Conservation (phyloP, 2,888 invertebrate species). For the Drosophila koepferae region DNA sequence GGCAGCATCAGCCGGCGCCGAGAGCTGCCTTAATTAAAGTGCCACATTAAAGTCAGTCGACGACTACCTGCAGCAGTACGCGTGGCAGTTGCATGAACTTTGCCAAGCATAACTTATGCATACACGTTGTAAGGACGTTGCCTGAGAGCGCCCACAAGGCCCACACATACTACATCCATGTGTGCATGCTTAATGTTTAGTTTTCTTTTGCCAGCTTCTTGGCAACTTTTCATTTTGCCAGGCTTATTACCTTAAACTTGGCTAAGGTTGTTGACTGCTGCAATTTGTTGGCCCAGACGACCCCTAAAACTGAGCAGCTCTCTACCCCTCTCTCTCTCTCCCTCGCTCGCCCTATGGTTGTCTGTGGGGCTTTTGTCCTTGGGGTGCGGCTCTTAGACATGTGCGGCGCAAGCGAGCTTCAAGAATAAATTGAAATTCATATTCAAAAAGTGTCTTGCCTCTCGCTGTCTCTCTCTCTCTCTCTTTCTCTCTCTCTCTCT, state of each 20-base stretch:
- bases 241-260: slow-evolving; percentile 78
- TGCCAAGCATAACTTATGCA: slow-evolving; percentile 71
- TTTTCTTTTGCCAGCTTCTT: slow-evolving; percentile 52
- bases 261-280: slow-evolving; percentile 76
- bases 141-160: not conserved
- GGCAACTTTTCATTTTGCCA: slow-evolving; percentile 47
- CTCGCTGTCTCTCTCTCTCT: not conserved
- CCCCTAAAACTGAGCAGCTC: slow-evolving; percentile 41
- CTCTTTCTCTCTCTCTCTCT: slow-evolving; percentile 1
- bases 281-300: slow-evolving; percentile 66
- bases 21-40: slow-evolving; percentile 72
- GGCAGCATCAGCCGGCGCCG: slow-evolving; percentile 11
- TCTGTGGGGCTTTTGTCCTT: slow-evolving; percentile 48
- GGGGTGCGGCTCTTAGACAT: slow-evolving; percentile 70
- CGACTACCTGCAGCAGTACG: slow-evolving; percentile 25
- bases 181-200: slow-evolving; percentile 60
- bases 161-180: slow-evolving; percentile 29
- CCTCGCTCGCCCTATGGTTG: slow-evolving; percentile 9
- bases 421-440: slow-evolving; percentile 76
- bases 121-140: slow-evolving; percentile 28
- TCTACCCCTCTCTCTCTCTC: not conserved
- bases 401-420: slow-evolving; percentile 50
- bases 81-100: slow-evolving; percentile 68
- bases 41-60: slow-evolving; percentile 60
- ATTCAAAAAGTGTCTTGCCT: slow-evolving; percentile 53